phyloP scores from a whole-genome alignment of 1,140 invertebrate genomes.

The Solenopsis fugax region DNA sequence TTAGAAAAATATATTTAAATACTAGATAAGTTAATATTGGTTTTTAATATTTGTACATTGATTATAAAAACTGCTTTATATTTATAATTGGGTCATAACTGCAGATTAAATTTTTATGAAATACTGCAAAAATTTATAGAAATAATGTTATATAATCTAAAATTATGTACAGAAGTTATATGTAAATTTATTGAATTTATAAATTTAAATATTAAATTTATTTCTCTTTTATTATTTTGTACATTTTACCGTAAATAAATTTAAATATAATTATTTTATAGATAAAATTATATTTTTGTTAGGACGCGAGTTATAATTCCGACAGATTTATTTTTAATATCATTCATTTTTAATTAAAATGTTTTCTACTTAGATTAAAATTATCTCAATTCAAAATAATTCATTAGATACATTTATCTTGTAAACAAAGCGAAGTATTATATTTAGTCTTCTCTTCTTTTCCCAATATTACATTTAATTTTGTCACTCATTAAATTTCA shows the following conservation, averaged over 20 bases:
- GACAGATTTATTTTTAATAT: background rate
- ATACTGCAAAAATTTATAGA: background rate
- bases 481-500: background rate
- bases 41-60: background rate
- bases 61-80: background rate
- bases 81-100: background rate
- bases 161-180: background rate
- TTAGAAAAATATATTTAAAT: background rate
- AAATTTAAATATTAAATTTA: background rate
- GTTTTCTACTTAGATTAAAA: background rate
- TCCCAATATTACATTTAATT: conserved; percentile 23
- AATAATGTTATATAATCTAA: background rate
- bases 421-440: background rate
- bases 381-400: background rate
- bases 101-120: background rate
- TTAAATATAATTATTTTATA: conserved; percentile 12
- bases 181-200: background rate
- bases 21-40: background rate
- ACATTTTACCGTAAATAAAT: conserved; percentile 11
- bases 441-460: background rate
- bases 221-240: background rate
- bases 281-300: background rate
- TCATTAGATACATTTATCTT: background rate
- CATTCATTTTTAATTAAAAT: background rate
- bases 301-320: background rate